Base-by-base conservation (phyloP, 2,113 vertebrate species). In the Dromiciops gliroides region DNA sequence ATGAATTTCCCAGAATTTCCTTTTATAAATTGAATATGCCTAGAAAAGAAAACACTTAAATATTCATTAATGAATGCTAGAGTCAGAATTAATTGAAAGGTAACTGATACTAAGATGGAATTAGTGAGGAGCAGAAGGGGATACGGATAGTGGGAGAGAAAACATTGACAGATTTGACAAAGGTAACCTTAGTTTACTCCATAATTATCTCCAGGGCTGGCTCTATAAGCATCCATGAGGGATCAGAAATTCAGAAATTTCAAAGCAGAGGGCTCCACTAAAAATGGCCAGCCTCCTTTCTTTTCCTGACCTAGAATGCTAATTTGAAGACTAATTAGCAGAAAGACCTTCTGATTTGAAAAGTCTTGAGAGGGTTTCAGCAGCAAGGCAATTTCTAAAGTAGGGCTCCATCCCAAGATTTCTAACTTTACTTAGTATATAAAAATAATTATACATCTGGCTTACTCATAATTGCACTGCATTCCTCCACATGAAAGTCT, bases 391-490 rank as follows among this genome's bases (percentile, higher is more conserved):
- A 92, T 95, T 96, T 96, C 88, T 96, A 90, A 94, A 95, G 52
- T 95, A 94, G 56, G 3, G 6, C 48, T 97, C 95, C 52, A 92
- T 94, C 92, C 96, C 96, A 96, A 96, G 97, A 93, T 95, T 94
- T 97, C 95, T 97, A 96, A 96, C 92, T 96, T 96, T 95, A 97
- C 96, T 95, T 75, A 93, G 91, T 26, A 88, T 94, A 96, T 95
- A 96, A 97, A 97, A 97, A 97, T 96, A 95, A 97, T 97, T 97
- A 96, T 90, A 93, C 95, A 93, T 94, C 95, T 96, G 92, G 91
- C 48, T 94, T 96, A 95, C 92, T 96, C 93, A 95, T 96, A 96
- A 97, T 96, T 97, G 94, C 50, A 94, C 90, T 48, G 90, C 91
- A 91, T 95, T 96, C 51, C 94, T 75, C 92, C 60, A 94, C 94